A percentile compares a stretch with the other conserved stretches of the same genome.
These are phyloP conservation scores for Ibidorhyncha struthersii DNA, from an alignment of 2,113 vertebrate genomes.

Conservation along the genomic window DNA sequence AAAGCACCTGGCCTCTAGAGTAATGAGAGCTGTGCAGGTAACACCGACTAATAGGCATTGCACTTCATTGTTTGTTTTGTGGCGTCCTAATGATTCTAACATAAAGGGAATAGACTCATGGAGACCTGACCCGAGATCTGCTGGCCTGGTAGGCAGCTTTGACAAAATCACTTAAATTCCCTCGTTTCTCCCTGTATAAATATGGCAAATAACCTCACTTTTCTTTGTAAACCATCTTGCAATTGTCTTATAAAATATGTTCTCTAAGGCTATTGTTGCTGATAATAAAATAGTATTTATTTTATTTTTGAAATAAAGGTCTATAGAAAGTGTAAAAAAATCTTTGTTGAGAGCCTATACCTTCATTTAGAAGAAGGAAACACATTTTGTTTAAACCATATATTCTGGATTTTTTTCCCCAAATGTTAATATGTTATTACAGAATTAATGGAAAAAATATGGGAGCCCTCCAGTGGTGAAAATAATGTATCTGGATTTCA, in stretches of 20 bases:
- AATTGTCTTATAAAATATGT: neutral
- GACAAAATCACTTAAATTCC: neutral
- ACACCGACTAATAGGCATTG: neutral
- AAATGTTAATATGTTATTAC: neutral
- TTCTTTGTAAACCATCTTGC: neutral
- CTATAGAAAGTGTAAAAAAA: neutral
- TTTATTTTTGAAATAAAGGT: neutral
- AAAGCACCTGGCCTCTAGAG: neutral
- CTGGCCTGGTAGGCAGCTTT: neutral
- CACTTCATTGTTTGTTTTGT: neutral
- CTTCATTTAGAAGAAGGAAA: neutral
- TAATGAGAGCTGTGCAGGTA: neutral
- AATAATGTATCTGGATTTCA: constrained; percentile 36
- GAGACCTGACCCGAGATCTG: neutral
- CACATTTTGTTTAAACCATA: neutral
- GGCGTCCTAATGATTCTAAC: neutral
- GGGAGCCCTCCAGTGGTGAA: constrained; percentile 72
- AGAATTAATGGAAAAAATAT: constrained; percentile 59
- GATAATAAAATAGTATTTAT: neutral
- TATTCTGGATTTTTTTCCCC: neutral
- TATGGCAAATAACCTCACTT: neutral
- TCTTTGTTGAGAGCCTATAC: neutral
- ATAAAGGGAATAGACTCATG: neutral
- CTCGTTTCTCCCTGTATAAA: neutral
- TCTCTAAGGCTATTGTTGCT: neutral